A percentile compares a stretch with the other conserved stretches of the same genome.
phyloP scores from a whole-genome alignment of 1,140 invertebrate genomes.

The Apis laboriosa region DNA sequence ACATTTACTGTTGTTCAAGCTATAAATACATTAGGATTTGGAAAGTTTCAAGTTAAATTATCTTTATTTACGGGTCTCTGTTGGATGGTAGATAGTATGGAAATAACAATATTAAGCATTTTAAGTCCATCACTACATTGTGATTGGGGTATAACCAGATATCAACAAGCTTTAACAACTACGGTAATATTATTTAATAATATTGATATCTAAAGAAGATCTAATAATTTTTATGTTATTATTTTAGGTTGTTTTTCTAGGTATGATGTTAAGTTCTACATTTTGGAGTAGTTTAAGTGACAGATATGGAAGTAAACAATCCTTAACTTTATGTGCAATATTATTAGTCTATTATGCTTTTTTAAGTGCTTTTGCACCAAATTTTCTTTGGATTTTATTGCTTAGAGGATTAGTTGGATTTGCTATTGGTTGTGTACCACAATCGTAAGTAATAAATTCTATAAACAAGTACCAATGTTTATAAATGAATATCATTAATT shows the following conservation, averaged over 20 bases:
- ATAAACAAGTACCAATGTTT: constrained; percentile 18
- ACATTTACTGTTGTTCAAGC: constrained; percentile 97
- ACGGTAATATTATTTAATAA: constrained; percentile 81
- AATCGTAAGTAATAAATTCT: constrained; percentile 89
- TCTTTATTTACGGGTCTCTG: constrained; percentile 92
- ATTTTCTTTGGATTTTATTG: constrained; percentile 94
- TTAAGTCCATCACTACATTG: constrained; percentile 95
- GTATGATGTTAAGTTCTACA: constrained; percentile 98
- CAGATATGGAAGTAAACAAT: constrained; percentile 95
- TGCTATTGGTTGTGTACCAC: constrained; percentile 97
- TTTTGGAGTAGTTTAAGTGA: constrained; percentile 98
- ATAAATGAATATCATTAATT: constrained; percentile 24
- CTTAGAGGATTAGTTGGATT: constrained; percentile 96
- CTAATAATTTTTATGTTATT: constrained; percentile 19
- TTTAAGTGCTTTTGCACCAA: constrained; percentile 94
- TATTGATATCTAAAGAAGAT: neutral
- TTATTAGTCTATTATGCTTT: constrained; percentile 95
- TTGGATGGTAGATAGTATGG: constrained; percentile 99
- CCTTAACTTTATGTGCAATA: constrained; percentile 92
- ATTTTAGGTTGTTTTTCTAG: constrained; percentile 92
- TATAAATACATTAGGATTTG: constrained; percentile 97
- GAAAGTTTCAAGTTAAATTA: constrained; percentile 96
- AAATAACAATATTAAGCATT: constrained; percentile 98
- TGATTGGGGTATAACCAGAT: constrained; percentile 94
- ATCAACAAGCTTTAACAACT: constrained; percentile 88